Percentiles rank a stretch among this genome's conserved stretches.
Conservation (phyloP, 2,888 invertebrate species). For the Macroteleia sp. region DNA sequence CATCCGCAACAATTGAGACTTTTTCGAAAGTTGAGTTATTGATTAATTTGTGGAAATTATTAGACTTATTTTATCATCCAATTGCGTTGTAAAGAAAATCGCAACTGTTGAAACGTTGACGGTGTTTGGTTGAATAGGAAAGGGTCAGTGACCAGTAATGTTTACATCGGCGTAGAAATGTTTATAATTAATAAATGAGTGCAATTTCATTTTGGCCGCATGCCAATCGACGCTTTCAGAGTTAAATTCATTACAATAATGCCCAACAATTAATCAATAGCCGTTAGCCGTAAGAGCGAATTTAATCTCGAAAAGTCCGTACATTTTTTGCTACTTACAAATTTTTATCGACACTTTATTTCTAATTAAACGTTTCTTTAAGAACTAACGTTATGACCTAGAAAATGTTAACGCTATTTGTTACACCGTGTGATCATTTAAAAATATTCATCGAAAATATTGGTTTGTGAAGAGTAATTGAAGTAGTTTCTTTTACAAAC, state of each 20-base stretch:
- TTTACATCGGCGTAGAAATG: slow-evolving; percentile 34
- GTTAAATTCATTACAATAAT: slow-evolving; percentile 43
- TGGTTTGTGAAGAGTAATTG: slow-evolving; percentile 37
- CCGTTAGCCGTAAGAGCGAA: slow-evolving; percentile 13
- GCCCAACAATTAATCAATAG: slow-evolving; percentile 57
- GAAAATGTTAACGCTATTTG: slow-evolving; percentile 38
- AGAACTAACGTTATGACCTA: slow-evolving; percentile 24
- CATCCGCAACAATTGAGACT: slow-evolving; percentile 7
- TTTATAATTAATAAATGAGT: slow-evolving; percentile 46
- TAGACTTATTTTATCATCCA: neutral
- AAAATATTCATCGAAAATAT: slow-evolving; percentile 57
- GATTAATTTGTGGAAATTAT: slow-evolving; percentile 45
- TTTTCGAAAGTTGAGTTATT: slow-evolving; percentile 23
- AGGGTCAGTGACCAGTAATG: slow-evolving; percentile 12
- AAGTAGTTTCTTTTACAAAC: slow-evolving; percentile 49
- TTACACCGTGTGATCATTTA: slow-evolving; percentile 33
- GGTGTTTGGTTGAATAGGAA: neutral
- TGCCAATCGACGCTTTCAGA: slow-evolving; percentile 26
- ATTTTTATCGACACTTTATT: slow-evolving; percentile 35
- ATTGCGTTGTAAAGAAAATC: neutral
- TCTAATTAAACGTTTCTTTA: slow-evolving; percentile 11
- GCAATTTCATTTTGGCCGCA: slow-evolving; percentile 12
- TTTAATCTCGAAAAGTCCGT: slow-evolving; percentile 25
- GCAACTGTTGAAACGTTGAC: neutral
- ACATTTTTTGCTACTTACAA: slow-evolving; percentile 30